A percentile compares a stretch with the other conserved stretches of the same genome.
These are phyloP conservation scores for Myripristis murdjan DNA, from an alignment of 2,797 vertebrate species.

Conservation along the genomic window DNA sequence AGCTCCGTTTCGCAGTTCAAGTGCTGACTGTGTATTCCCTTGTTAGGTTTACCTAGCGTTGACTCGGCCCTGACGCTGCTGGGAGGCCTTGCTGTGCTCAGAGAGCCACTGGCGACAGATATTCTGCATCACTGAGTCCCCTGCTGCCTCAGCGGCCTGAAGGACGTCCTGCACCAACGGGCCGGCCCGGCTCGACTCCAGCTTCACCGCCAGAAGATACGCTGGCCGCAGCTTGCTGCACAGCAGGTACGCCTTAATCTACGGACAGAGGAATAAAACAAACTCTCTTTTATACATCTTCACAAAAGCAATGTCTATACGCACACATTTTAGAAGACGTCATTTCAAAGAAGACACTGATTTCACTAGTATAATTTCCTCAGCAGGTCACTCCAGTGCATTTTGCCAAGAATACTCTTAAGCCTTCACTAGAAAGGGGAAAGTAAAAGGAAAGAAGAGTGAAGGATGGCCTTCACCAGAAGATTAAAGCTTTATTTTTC, in stretches of 20 bases:
- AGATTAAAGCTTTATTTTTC: too few relatives aligned
- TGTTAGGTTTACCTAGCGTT: slow-evolving; percentile 55
- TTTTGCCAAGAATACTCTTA: too few relatives aligned
- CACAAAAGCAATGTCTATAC: background rate
- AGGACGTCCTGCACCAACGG: slow-evolving; percentile 91
- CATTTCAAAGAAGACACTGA: background rate
- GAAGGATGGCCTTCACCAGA: too few relatives aligned
- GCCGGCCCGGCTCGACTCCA: slow-evolving; percentile 87
- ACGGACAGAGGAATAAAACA: slow-evolving; percentile 5
- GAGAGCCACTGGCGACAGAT: slow-evolving; percentile 96
- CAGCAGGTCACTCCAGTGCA: too few relatives aligned
- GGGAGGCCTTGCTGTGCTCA: slow-evolving; percentile 82
- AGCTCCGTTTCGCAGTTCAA: slow-evolving; percentile 3
- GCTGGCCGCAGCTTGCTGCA: slow-evolving; percentile 94
- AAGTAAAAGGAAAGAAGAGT: background rate
- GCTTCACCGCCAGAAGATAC: slow-evolving; percentile 94
- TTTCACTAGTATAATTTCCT: background rate
- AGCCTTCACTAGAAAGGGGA: background rate
- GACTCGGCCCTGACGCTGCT: slow-evolving; percentile 72
- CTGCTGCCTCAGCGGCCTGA: slow-evolving; percentile 87
- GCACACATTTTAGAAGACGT: background rate
- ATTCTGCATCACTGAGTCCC: slow-evolving; percentile 91
- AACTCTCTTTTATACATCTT: background rate
- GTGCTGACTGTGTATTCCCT: slow-evolving; percentile 7
- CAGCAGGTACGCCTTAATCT: slow-evolving; percentile 94